Base-by-base conservation (phyloP, 2,113 vertebrate species). In the Artemisiospiza belli region DNA sequence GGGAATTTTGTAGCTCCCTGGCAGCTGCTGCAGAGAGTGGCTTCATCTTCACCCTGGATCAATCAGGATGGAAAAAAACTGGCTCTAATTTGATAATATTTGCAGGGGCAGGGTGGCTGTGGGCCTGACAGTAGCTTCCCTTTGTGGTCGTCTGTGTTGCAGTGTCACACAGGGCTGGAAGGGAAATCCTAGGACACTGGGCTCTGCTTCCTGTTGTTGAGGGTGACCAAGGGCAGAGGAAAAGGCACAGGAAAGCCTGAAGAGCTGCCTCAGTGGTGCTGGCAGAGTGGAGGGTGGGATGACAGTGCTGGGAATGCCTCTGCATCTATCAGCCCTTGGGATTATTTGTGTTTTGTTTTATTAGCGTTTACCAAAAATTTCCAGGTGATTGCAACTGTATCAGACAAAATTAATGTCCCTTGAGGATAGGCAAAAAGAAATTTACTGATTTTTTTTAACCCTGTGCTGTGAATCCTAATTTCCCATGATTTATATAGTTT, bases 381-480 rank as follows among this genome's bases (percentile, higher is more conserved):
- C 35, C 51, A 15, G 23, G 18, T 7, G 62, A 37, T 14, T 67
- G 76, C 80, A 64, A 49, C 20, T 4, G 10, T 33, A 20, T 55
- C 66, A 43, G 64, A 44, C 4, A 2, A 62, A 81, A 74, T 80
- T 78, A 79, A 7, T n/a, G 2, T 77, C 83, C 63, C 67, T 94
- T 47, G 22, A 82, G 86, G 76, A 55, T 59, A 72, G 61, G 82
- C 51, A 55, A 83, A 76, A 83, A 62, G 86, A 90, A 88, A 35
- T 5, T 0, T 57, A 27, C n/a, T 23, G 3, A 9, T 59, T 47
- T 87, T 87, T 91, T 93, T 94, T 55, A 94, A 69, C 39, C 58
- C n/a, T 1, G 2, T 92, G 81, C 67, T 95, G 54, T 91, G 79
- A 89, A 85, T 96, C 63, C 92, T 94, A 72, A 75, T 95, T 93